Base-by-base conservation (phyloP, 2,888 invertebrate genomes). In the Diloba caeruleocephala region DNA sequence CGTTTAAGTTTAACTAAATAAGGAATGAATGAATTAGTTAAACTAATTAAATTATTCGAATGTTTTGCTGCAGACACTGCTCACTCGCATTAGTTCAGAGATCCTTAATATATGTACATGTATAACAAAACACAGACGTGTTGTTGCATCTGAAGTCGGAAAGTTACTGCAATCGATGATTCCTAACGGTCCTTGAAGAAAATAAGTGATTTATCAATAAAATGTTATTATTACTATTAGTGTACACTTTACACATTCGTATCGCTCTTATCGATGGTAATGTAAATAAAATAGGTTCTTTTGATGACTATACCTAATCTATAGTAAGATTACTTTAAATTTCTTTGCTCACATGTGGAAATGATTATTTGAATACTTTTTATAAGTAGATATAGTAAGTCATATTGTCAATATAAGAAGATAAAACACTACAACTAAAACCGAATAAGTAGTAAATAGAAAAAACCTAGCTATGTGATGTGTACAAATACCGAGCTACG, bases 41-140 rank as follows among this genome's bases (percentile, higher is more conserved):
- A 73, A 88, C 91, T 90, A 91, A 92, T 90, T 90, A 50, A 88
- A 21, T 5, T 23, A 90, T 59, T 90, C 86, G 57, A 83, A 90
- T 72, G 88, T 81, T 82, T 90, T 79, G 77, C 83, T 82, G 82
- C 83, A 80, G 69, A 80, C 81, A 79, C 85, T 82, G 81, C 82
- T 79, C 52, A 84, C 78, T 67, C 74, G 78, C 89, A 90, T 88
- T 82, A 77, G 84, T 53, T 74, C 50, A 33, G 51, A 55, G 55
- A 66, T 54, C 37, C 44, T 65, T 44, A 60, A 63, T 48, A 58
- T 31, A 21, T 48, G 56, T 43, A 53, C 69, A 76, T 75, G 55
- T 58, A 49, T 61, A 63, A n/a, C n/a, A n/a, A n/a, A 72, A 76
- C 76, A 81, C 74, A 74, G 51, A 79, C 85, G 86, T 84, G 78